Evolutionary conservation across 2,113 vertebrate species (phyloP).

Genomic region (Hystrix cristata): DNA sequence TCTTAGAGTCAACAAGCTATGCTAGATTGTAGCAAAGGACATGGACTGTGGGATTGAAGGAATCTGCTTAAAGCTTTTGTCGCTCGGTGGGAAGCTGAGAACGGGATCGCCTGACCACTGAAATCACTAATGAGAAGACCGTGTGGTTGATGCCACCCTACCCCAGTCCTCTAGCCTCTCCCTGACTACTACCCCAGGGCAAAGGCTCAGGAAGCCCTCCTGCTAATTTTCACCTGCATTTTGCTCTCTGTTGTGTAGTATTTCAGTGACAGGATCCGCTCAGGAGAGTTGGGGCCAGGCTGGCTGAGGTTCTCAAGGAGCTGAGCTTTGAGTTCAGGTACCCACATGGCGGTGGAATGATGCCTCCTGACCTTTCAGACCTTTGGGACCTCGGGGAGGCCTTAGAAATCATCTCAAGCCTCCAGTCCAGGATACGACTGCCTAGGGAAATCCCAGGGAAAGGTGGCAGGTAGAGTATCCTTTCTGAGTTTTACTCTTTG

Average conservation of each 20-base stretch:
- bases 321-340: slow-evolving; percentile 79
- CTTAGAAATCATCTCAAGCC: slow-evolving; percentile 76
- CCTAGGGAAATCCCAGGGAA: slow-evolving; percentile 75
- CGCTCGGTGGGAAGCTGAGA: not conserved
- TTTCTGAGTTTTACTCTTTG: slow-evolving; percentile 70
- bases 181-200: not conserved
- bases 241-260: slow-evolving; percentile 82
- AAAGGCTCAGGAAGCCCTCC: slow-evolving; percentile 16
- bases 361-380: slow-evolving; percentile 66
- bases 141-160: not conserved
- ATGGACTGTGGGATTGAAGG: not conserved
- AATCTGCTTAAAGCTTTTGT: not conserved
- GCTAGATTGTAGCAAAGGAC: not conserved
- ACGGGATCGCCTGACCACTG: not conserved
- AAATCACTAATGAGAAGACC: slow-evolving; percentile 22
- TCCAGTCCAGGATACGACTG: slow-evolving; percentile 58
- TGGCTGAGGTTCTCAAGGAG: slow-evolving; percentile 78
- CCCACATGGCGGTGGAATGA: slow-evolving; percentile 68
- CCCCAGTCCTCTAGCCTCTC: not conserved
- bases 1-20: not conserved
- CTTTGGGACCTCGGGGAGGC: slow-evolving; percentile 67
- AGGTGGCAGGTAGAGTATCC: slow-evolving; percentile 84
- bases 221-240: slow-evolving; percentile 72
- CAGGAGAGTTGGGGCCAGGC: slow-evolving; percentile 75
- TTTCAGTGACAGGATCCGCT: slow-evolving; percentile 78